Percentiles rank a stretch among this genome's conserved stretches.
phyloP scores from a whole-genome alignment of 1,140 invertebrate species.

The Lucilia sericata region DNA sequence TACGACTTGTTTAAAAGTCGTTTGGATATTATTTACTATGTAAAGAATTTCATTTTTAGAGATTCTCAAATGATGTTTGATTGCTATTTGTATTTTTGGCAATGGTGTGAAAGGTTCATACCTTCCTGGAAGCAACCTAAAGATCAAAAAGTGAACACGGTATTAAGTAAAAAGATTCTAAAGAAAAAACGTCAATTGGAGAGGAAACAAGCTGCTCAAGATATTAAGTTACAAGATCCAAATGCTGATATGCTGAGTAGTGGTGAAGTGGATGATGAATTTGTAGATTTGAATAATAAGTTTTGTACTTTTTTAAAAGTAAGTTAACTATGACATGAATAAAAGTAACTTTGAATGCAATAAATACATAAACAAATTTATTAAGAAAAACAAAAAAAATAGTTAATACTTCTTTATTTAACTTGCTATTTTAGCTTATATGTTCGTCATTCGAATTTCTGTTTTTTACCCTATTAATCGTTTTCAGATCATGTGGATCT shows the following conservation, averaged over 20 bases:
- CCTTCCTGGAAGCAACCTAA: slow-evolving; percentile 56
- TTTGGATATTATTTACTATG: slow-evolving; percentile 69
- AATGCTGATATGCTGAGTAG: slow-evolving; percentile 54
- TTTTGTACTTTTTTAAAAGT: slow-evolving; percentile 59
- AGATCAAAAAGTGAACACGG: slow-evolving; percentile 41
- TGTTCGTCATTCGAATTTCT: no score
- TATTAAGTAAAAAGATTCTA: slow-evolving; percentile 56
- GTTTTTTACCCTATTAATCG: no score
- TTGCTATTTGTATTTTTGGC: slow-evolving; percentile 62
- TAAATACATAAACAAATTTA: no score
- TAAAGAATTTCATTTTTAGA: slow-evolving; percentile 69
- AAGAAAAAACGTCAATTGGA: slow-evolving; percentile 61
- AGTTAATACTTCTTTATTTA: no score
- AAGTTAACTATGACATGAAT: neutral
- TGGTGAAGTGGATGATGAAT: slow-evolving; percentile 55
- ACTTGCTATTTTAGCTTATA: no score
- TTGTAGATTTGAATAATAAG: slow-evolving; percentile 66
- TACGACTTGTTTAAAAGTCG: slow-evolving; percentile 72
- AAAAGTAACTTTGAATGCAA: no score
- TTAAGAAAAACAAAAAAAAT: no score
- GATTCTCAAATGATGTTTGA: slow-evolving; percentile 70
- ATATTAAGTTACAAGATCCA: slow-evolving; percentile 49
- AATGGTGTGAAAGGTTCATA: slow-evolving; percentile 58
- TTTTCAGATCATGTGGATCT: no score
- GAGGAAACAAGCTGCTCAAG: slow-evolving; percentile 51